Conservation (phyloP, 2,113 vertebrate genomes). For the Salminus brasiliensis region DNA sequence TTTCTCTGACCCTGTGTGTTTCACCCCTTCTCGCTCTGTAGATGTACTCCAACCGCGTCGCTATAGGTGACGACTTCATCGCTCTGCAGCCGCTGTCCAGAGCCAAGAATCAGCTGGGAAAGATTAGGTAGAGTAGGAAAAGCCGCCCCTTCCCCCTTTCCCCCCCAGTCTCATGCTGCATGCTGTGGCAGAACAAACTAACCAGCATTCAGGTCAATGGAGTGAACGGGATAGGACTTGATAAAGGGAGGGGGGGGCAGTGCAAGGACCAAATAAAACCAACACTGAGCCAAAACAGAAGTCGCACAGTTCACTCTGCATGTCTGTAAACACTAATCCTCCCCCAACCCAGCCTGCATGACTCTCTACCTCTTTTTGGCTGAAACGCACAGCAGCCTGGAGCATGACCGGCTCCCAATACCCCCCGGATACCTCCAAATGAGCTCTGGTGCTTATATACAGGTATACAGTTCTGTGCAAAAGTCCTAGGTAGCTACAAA, state of each 20-base stretch:
- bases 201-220: constrained; percentile 63
- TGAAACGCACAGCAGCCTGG: neutral
- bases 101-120: constrained; percentile 99
- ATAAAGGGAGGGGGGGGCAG: constrained; percentile 55
- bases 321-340: neutral
- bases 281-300: neutral
- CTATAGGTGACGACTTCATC: constrained; percentile 99
- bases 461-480: neutral
- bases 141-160: neutral
- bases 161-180: constrained; percentile 46
- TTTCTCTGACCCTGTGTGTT: constrained; percentile 76
- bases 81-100: constrained; percentile 98
- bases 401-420: neutral
- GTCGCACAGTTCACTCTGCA: constrained; percentile 35
- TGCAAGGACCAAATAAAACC: constrained; percentile 59
- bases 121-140: constrained; percentile 97
- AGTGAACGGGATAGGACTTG: constrained; percentile 62
- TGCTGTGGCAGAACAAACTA: constrained; percentile 32
- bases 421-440: neutral
- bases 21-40: constrained; percentile 85
- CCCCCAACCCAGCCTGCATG: constrained; percentile 21
- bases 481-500: too few species aligned
- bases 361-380: neutral
- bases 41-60: constrained; percentile 97
- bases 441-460: neutral